Evolutionary conservation across 1,140 invertebrate genomes (phyloP).

Genomic region (Spodoptera frugiperda): DNA sequence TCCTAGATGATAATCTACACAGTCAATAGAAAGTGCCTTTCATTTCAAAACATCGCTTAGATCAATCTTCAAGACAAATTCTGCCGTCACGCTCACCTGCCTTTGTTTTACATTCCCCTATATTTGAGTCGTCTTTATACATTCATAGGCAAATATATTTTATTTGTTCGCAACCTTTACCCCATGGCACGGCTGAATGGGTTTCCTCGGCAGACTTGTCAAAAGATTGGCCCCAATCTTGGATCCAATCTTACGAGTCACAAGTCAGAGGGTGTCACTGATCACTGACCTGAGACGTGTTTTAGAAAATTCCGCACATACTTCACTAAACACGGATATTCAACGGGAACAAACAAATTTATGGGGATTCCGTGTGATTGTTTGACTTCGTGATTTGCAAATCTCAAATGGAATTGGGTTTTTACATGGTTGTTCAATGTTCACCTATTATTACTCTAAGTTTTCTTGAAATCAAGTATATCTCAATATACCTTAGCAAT

Average conservation of each 20-base stretch:
- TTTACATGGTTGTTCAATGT: too few relatives aligned
- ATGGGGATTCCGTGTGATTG: too few relatives aligned
- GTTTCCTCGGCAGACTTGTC: conserved; percentile 39
- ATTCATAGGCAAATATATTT: conserved; percentile 33
- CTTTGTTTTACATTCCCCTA: conserved; percentile 3
- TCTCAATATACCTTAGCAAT: too few relatives aligned
- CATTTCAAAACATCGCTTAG: not conserved
- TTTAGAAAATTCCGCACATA: conserved; percentile 38
- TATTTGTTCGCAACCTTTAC: conserved; percentile 42
- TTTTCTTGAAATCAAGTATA: too few relatives aligned
- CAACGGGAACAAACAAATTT: not conserved
- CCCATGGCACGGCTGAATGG: conserved; percentile 34
- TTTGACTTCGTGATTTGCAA: too few relatives aligned
- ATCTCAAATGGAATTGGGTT: not conserved
- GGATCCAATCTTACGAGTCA: conserved; percentile 45
- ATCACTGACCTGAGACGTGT: conserved; percentile 34
- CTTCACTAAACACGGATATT: conserved; percentile 29
- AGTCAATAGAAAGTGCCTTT: not conserved
- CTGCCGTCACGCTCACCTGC: not conserved
- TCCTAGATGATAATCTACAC: not conserved
- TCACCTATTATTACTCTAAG: too few relatives aligned
- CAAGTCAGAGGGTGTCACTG: conserved; percentile 26
- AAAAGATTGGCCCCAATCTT: conserved; percentile 44
- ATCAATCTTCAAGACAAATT: conserved; percentile 19
- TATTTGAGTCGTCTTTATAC: conserved; percentile 11